Evolutionary conservation across 2,888 invertebrate genomes (phyloP).

Genomic region (Dyspetes luteomarginatus): DNA sequence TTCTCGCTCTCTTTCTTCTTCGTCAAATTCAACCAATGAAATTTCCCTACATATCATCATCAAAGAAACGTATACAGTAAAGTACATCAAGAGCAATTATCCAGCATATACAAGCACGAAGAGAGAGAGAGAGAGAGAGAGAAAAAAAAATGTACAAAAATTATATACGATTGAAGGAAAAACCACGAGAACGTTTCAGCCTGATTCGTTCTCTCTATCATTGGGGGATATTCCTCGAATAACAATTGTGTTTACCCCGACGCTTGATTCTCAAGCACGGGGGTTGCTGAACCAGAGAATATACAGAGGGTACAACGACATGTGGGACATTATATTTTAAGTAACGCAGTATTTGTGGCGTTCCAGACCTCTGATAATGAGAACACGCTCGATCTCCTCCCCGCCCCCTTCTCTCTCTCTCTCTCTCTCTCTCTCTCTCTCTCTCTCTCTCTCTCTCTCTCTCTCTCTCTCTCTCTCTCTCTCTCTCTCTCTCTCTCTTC

Average conservation of each 20-base stretch:
- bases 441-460: too few relatives aligned
- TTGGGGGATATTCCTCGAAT: conserved; percentile 75
- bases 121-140: too few relatives aligned
- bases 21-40: too few relatives aligned
- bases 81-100: too few relatives aligned
- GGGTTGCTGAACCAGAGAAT: background rate
- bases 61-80: too few relatives aligned
- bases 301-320: background rate
- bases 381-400: conserved; percentile 16
- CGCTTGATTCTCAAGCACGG: conserved; percentile 37
- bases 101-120: too few relatives aligned
- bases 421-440: too few relatives aligned
- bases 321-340: background rate
- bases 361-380: conserved; percentile 51
- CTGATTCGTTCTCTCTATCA: conserved; percentile 38
- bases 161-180: background rate
- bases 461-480: too few relatives aligned
- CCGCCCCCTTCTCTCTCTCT: too few relatives aligned
- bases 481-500: too few relatives aligned
- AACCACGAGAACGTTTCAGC: conserved; percentile 4
- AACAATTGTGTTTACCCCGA: conserved; percentile 74
- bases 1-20: too few relatives aligned
- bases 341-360: conserved; percentile 36
- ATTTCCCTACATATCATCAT: too few relatives aligned
- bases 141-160: conserved; percentile 19